Evolutionary conservation across 2,888 invertebrate species (phyloP), one percentile per base, ranked within the genome.

Genomic region (Orgyia antiqua): DNA sequence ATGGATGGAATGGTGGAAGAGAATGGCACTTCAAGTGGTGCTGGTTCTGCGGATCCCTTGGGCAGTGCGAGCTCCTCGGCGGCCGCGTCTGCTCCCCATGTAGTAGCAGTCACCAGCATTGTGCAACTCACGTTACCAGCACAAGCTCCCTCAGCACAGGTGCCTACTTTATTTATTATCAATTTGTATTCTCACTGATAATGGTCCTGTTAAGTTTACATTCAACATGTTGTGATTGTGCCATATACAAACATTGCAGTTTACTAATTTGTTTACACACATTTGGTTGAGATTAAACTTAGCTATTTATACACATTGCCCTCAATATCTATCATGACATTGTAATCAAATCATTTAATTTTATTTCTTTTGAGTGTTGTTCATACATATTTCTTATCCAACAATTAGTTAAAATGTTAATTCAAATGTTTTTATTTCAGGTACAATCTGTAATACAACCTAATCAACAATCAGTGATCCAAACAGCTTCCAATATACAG

Each of bases 401-500:
- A n/a, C n/a, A n/a, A n/a, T n/a, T n/a, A n/a, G n/a, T n/a, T n/a
- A n/a, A n/a, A n/a, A n/a, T n/a, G n/a, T n/a, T n/a, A 19, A 29
- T 15, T 24, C n/a, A 10, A 41, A 20, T 36, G 41, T 42, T 47
- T 45, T 39, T 27, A 36, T 79, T 89, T 33, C 88, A 96, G 93
- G 95, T 95, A 47, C 97, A 97, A 82, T 96, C 97, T 58, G 97
- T 97, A 45, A 97, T 97, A 76, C 97, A 98, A 87, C 94, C 96
- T 45, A 96, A 96, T 78, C 96, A 96, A 74, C 96, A 96, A 72
- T 97, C 96, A 50, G 97, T 97, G 31, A 97, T 98, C 76, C 97
- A 98, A 87, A 95, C 95, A 43, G 95, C 96, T 46, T 92, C 94
- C 31, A 94, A 94, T 71, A 89, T 94, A 56, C 93, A 93, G 70